Percentiles rank a stretch among this genome's conserved stretches.
These are phyloP conservation scores for Eriosoma lanigerum DNA, from an alignment of 1,140 invertebrate species.

Conservation along the genomic window DNA sequence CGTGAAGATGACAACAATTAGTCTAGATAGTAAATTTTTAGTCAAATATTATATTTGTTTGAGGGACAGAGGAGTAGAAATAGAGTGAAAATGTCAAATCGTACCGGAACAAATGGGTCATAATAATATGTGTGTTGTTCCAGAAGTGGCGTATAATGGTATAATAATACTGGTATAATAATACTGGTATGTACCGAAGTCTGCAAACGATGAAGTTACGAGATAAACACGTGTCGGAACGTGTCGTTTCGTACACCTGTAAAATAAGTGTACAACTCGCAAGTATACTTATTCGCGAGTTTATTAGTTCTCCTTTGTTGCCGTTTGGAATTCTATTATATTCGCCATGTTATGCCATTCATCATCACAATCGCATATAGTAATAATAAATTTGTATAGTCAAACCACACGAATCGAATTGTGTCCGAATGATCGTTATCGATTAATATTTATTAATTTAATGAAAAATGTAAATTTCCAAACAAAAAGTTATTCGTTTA, in stretches of 20 bases:
- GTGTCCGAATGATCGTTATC: no score
- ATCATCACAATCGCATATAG: no score
- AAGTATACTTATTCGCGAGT: background rate
- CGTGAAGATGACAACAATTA: no score
- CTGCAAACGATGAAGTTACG: conserved; percentile 29
- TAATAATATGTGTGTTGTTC: background rate
- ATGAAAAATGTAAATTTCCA: background rate
- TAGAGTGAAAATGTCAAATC: background rate
- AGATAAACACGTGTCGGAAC: conserved; percentile 32
- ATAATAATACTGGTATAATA: no score
- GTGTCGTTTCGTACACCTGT: conserved; percentile 33
- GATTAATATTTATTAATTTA: background rate
- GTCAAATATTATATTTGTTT: no score
- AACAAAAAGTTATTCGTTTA: background rate
- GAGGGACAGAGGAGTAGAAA: background rate
- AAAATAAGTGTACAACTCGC: conserved; percentile 15
- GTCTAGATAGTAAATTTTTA: no score
- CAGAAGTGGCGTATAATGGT: conserved; percentile 3
- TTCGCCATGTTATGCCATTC: background rate
- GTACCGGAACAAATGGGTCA: conserved; percentile 46
- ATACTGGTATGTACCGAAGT: background rate
- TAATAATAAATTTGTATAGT: no score
- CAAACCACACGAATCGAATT: background rate
- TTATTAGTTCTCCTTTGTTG: conserved; percentile 10
- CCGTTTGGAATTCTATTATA: conserved; percentile 7